Conservation (phyloP, 2,113 vertebrate genomes). For the Osmerus mordax region DNA sequence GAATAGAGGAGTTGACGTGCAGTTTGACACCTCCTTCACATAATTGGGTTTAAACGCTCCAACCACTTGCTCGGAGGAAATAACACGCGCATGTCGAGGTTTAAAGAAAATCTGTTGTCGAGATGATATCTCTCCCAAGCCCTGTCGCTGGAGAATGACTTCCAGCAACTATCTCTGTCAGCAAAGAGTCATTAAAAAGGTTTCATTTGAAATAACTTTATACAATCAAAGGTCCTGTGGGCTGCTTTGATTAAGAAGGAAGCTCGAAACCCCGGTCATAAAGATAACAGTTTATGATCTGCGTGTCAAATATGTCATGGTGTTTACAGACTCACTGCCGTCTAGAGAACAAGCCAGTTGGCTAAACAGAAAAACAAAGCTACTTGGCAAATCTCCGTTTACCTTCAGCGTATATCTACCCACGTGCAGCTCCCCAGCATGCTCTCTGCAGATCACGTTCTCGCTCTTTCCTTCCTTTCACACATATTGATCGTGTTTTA, state of each 20-base stretch:
- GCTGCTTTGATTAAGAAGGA: not conserved
- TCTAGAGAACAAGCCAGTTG: not conserved
- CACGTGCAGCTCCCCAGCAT: too few relatives aligned
- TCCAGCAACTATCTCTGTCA: not conserved
- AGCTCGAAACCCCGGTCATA: not conserved
- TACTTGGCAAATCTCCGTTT: too few relatives aligned
- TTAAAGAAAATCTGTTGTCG: not conserved
- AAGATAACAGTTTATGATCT: not conserved
- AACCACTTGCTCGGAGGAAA: constrained; percentile 1
- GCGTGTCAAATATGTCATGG: not conserved
- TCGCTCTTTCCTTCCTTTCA: too few relatives aligned
- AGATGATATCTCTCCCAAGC: not conserved
- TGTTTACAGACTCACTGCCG: not conserved
- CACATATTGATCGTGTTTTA: too few relatives aligned
- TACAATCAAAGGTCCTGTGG: not conserved
- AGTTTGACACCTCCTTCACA: constrained; percentile 27
- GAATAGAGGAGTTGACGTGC: constrained; percentile 1
- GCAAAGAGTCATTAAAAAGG: constrained; percentile 12
- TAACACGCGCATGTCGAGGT: not conserved
- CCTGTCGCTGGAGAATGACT: not conserved
- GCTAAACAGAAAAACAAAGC: not conserved
- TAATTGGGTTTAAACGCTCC: constrained; percentile 34
- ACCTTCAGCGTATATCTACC: too few relatives aligned
- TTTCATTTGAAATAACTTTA: not conserved
- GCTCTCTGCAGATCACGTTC: too few relatives aligned